Conservation (phyloP, 30 jellyfish, hydroid and myxozoan genomes). For the Aurelia aurita complex sp. Pacific region DNA sequence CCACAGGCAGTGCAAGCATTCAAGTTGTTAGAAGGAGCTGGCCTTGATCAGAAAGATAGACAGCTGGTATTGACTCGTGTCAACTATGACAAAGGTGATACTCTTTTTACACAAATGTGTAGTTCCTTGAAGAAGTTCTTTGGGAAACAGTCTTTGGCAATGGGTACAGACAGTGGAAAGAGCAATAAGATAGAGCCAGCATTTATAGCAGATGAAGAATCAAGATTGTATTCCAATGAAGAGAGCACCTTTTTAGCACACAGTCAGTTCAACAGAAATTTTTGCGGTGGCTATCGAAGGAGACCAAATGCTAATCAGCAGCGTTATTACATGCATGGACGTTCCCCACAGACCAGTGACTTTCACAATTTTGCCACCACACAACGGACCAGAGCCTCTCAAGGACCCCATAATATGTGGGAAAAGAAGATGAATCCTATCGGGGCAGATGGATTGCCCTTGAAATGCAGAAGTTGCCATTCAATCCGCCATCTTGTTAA, state of each 20-base stretch:
- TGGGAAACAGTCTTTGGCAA: conserved; percentile 26
- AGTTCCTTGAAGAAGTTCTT: conserved; percentile 24
- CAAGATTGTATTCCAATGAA: neutral
- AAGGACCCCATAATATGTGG: neutral
- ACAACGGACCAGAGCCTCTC: neutral
- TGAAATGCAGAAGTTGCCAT: conserved; percentile 33
- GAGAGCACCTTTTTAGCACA: neutral
- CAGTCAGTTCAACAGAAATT: neutral
- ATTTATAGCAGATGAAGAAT: conserved; percentile 4
- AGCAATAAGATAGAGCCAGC: neutral
- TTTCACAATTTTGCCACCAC: neutral
- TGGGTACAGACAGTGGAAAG: neutral
- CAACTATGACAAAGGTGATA: conserved; percentile 1
- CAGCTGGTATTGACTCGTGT: conserved; percentile 35
- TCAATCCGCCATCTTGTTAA: conserved; percentile 28
- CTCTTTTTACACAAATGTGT: conserved; percentile 20
- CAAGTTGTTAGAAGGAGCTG: conserved; percentile 25
- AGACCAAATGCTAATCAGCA: neutral
- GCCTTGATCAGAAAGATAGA: conserved; percentile 25
- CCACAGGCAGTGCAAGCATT: conserved; percentile 30
- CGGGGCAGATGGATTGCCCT: conserved; percentile 20
- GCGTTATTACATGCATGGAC: conserved; percentile 2
- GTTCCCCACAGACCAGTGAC: conserved; percentile 2
- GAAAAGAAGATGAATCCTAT: conserved; percentile 31
- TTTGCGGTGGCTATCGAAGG: conserved; percentile 4